These are phyloP conservation scores for Spialia ferax DNA, from an alignment of 2,888 invertebrate genomes.

Conservation along the genomic window DNA sequence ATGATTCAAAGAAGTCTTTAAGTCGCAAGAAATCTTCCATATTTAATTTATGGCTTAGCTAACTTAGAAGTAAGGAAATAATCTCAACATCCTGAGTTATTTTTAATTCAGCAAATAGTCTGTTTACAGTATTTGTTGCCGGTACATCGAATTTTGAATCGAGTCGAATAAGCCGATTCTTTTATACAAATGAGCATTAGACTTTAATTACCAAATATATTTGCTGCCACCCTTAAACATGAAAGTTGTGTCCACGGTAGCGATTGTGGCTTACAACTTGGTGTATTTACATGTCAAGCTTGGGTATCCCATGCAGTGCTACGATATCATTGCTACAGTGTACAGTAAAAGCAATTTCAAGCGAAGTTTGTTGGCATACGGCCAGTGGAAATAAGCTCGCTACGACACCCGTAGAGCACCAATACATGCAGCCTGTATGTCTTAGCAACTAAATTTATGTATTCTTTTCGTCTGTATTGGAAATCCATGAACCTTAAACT, in stretches of 20 bases:
- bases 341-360: constrained; percentile 81
- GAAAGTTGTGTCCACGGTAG: background rate
- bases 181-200: too few relatives aligned
- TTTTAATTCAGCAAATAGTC: too few relatives aligned
- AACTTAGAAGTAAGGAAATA: too few relatives aligned
- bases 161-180: background rate
- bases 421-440: constrained; percentile 68
- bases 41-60: background rate
- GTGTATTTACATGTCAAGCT: constrained; percentile 58
- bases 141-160: too few relatives aligned
- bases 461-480: constrained; percentile 39
- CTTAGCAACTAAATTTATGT: constrained; percentile 63
- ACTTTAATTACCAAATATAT: background rate
- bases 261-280: constrained; percentile 49
- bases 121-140: too few relatives aligned
- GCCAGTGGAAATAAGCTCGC: constrained; percentile 82
- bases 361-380: constrained; percentile 72
- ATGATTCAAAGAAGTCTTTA: constrained; percentile 2
- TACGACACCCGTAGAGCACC: constrained; percentile 72
- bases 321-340: constrained; percentile 76
- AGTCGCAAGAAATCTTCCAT: background rate
- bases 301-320: constrained; percentile 64
- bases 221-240: background rate
- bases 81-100: too few relatives aligned
- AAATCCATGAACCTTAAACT: background rate